Evolutionary conservation across 2,888 invertebrate species (phyloP).

Genomic region (Amblyjoppa fuscipennis): DNA sequence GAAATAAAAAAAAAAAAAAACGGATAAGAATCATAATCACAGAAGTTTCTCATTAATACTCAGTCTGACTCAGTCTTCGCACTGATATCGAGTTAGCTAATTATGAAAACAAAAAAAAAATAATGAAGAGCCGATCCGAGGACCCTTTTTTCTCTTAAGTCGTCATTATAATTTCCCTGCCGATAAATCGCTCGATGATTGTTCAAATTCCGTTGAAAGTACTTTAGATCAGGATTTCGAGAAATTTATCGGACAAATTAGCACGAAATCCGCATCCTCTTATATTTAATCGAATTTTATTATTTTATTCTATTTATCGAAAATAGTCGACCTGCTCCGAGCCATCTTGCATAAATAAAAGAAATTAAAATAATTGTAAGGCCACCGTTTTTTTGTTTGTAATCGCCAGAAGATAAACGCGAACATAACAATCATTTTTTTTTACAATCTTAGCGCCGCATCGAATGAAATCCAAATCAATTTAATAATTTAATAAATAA

Average conservation of each 20-base stretch:
- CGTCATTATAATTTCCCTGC: no score
- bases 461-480: background rate
- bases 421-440: background rate
- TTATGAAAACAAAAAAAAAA: background rate
- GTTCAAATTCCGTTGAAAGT: background rate
- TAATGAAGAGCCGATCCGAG: background rate
- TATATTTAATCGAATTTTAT: background rate
- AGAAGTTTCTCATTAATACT: conserved; percentile 11
- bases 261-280: background rate
- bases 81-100: background rate
- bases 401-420: background rate
- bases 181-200: no score
- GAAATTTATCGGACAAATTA: background rate
- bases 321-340: no score
- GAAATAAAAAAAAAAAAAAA: conserved; percentile 46
- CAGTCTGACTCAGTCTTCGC: background rate
- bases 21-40: conserved; percentile 18
- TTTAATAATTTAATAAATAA: conserved; percentile 16
- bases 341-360: no score
- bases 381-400: background rate
- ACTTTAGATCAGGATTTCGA: background rate
- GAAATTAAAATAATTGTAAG: background rate
- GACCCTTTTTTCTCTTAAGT: background rate
- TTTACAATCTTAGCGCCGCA: background rate
- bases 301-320: no score